These are phyloP conservation scores for Struthidea cinerea DNA, from an alignment of 2,113 vertebrate species.

Conservation along the genomic window DNA sequence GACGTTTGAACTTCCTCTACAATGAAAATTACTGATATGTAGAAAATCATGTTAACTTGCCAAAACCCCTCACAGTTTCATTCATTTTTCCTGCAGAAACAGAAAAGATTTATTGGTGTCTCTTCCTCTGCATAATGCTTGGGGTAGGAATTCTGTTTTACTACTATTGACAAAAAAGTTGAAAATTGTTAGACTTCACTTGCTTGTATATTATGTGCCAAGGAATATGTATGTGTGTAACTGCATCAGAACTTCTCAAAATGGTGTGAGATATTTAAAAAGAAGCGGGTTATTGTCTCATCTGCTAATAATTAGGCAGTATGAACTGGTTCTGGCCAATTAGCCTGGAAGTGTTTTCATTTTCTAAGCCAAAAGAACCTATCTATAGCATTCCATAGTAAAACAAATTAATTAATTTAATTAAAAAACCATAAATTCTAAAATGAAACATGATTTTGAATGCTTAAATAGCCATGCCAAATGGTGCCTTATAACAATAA, in stretches of 20 bases:
- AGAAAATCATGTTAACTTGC: neutral
- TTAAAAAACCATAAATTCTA: neutral
- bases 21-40: neutral
- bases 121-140: neutral
- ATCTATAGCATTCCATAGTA: neutral
- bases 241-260: neutral
- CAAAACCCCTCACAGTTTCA: neutral
- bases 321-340: neutral
- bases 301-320: neutral
- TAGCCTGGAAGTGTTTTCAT: neutral
- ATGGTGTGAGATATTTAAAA: neutral
- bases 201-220: neutral
- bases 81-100: neutral
- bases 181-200: neutral
- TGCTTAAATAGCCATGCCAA: neutral
- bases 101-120: neutral
- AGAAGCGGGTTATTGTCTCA: neutral
- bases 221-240: neutral
- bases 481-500: neutral
- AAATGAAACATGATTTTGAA: neutral
- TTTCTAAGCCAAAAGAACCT: neutral
- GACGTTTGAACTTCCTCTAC: neutral
- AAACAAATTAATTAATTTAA: conserved; percentile 20
- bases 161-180: neutral
- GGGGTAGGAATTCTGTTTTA: neutral